Base-by-base conservation (phyloP, 2,113 vertebrate genomes). In the Passer domesticus region DNA sequence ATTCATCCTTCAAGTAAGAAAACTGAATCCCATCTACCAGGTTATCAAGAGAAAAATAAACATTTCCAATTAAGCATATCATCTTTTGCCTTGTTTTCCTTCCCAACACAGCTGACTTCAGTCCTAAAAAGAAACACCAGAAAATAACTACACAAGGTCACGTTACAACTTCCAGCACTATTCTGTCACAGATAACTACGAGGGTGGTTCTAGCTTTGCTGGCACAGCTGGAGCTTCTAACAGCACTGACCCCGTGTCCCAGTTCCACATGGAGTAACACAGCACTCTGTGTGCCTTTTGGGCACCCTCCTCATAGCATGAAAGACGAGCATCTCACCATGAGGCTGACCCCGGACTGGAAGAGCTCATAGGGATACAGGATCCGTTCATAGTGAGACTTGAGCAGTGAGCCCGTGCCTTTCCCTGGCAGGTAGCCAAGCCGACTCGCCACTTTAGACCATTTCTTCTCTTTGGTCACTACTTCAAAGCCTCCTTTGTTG, bases 341-440 rank as follows among this genome's bases (percentile, higher is more conserved):
- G 50, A 99, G 98, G 64, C 99, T 98, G 92, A 99, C 99, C 66
- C 99, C 99, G n/a, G 99, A 99, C 80, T 99, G 99, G 97, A 99
- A 99, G 87, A 99, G 98, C 75, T 99, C 99, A 11, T 99, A 99
- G 5, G 99, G 99, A 95, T 99, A 99, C 17, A 99, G 98, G 95
- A 99, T 99, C 88, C 98, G 98, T 93, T 99, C 99, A 69, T 99
- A 99, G 92, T 99, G 99, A 41, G 99, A 98, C 87, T 99, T 99
- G 52, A 99, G 97, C 74, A 99, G 95, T 0, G 99, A 99, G 7
- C 99, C 99, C 5, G 98, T 98, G 94, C 99, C 98, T 97, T 98
- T 99, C 75, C 99, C 99, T 7, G 98, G 96, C n/a, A 99, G 98
- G 95, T 99, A 99, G 73, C 99, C 99, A 98, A 99, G 98, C 13